phyloP scores from a whole-genome alignment of 1,140 invertebrate genomes.

The Brachionus plicatilis region DNA sequence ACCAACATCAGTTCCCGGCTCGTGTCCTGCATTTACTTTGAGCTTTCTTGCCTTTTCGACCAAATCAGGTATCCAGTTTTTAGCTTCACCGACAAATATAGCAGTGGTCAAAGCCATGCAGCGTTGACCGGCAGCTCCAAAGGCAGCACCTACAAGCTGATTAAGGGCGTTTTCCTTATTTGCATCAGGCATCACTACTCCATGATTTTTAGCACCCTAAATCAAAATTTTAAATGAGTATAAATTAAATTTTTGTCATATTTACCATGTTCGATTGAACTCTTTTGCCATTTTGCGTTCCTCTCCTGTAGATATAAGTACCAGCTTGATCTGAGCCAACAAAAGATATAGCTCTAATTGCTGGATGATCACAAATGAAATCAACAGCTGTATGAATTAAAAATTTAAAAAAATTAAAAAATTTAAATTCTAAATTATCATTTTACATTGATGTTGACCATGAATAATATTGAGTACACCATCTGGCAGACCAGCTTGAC shows the following conservation, averaged over 20 bases:
- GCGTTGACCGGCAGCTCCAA: conserved; percentile 79
- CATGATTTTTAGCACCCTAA: conserved; percentile 92
- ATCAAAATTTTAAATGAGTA: not conserved
- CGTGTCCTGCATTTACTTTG: conserved; percentile 85
- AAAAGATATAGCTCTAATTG: conserved; percentile 94
- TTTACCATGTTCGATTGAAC: conserved; percentile 87
- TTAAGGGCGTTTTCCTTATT: conserved; percentile 94
- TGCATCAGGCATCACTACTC: conserved; percentile 89
- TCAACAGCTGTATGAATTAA: conserved; percentile 66
- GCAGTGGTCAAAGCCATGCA: conserved; percentile 98
- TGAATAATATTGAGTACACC: conserved; percentile 94
- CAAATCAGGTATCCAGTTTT: conserved; percentile 87
- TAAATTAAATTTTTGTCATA: not conserved
- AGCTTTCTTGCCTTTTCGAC: conserved; percentile 77
- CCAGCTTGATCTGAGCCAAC: conserved; percentile 93
- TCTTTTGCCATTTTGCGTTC: conserved; percentile 80
- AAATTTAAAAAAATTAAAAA: not conserved
- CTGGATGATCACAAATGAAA: conserved; percentile 92
- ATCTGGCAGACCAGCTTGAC: conserved; percentile 82
- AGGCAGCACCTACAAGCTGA: conserved; percentile 76
- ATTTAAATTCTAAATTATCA: conserved; percentile 56
- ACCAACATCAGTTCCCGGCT: conserved; percentile 87
- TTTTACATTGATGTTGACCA: conserved; percentile 66
- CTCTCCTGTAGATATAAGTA: conserved; percentile 88
- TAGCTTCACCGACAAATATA: conserved; percentile 88